Base-by-base conservation (phyloP, 2,797 vertebrate species). In the Syngnathus rostellatus region DNA sequence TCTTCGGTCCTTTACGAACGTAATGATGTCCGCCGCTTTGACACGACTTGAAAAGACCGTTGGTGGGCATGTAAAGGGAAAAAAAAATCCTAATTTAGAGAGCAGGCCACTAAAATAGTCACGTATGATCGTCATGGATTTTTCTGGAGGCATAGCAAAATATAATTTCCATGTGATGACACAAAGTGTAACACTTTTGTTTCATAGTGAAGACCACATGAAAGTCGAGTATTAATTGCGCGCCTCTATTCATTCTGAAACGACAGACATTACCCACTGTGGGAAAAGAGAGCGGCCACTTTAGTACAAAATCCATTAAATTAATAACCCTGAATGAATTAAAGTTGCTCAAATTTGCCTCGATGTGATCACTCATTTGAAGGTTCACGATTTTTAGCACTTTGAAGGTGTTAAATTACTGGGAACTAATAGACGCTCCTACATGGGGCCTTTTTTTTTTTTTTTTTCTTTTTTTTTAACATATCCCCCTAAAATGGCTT, bases 251-350 rank as follows among this genome's bases (percentile, higher is more conserved):
- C 39, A 12, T 21, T 40, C 39, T n/a, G 6, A 14, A 17, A 60
- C 21, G 78, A 75, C 66, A 83, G 61, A 58, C 16, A 23, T 55
- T 37, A 23, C 17, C 38, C 16, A 62, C 57, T 60, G 61, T 38
- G 68, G 68, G 53, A 71, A 37, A 51, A 46, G 41, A 45, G 8
- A 46, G 48, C 68, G 69, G 68, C 75, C 78, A 71, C 68, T 75
- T 73, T 64, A 7, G 68, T 64, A 77, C 51, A 65, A 19, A 73
- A 76, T 64, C 67, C 39, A 65, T 64, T 41, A 71, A 83, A 74
- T 75, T 66, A 80, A 77, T 72, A 73, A 76, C 66, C 65, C 59
- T 73, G 63, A 77, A 64, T 76, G 77, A 72, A 68, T 72, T 69
- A 64, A 46, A 62, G 63, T 71, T 69, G 67, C 62, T 75, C 40